These are phyloP conservation scores for Bos indicus DNA, from an alignment of 2,113 vertebrate species.

Conservation along the genomic window DNA sequence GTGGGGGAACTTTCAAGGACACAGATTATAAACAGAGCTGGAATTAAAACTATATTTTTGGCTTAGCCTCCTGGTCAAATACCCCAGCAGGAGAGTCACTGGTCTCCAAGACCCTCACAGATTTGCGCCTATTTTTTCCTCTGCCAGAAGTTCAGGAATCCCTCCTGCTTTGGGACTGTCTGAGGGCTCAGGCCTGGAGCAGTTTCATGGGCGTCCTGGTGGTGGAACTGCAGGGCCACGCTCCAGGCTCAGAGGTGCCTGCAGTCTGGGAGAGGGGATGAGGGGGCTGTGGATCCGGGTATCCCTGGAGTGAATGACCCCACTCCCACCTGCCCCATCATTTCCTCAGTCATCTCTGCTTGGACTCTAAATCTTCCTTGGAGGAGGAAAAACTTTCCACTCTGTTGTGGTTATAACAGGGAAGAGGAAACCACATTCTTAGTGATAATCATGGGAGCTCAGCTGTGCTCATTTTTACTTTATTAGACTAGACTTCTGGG, in stretches of 20 bases:
- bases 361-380: neutral
- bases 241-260: neutral
- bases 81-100: neutral
- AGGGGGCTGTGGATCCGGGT: neutral
- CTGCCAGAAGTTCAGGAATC: neutral
- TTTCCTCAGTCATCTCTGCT: neutral
- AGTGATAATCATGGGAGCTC: neutral
- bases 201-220: neutral
- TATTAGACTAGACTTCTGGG: neutral
- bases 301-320: neutral
- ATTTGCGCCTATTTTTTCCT: no score
- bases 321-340: neutral
- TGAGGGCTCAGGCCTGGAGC: neutral
- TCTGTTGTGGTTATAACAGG: neutral
- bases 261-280: neutral
- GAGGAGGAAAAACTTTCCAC: neutral
- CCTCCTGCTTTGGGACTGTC: neutral
- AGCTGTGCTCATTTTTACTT: neutral
- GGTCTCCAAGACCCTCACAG: neutral
- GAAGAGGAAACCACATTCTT: neutral
- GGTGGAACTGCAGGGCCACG: slow-evolving; percentile 29
- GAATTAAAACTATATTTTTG: neutral
- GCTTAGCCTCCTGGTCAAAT: neutral
- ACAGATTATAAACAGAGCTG: neutral
- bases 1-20: neutral